A percentile compares a stretch with the other conserved stretches of the same genome.
These are phyloP conservation scores for Dicyrtomina minuta DNA, from an alignment of 2,888 invertebrate species.

Conservation along the genomic window DNA sequence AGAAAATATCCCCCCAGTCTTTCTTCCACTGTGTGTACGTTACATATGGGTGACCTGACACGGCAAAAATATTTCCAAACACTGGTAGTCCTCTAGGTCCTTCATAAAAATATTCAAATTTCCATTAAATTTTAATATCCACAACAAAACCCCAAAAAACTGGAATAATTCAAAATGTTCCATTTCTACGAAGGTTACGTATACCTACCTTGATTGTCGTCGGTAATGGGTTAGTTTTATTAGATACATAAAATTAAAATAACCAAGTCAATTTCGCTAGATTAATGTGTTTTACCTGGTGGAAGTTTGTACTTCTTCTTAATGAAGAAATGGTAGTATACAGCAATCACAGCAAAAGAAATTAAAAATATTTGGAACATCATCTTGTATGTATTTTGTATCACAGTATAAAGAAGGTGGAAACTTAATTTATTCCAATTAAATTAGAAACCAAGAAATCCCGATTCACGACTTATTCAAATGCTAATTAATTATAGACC, in stretches of 20 bases:
- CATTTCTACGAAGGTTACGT: too few species aligned
- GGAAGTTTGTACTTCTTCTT: background rate
- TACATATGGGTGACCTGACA: slow-evolving; percentile 1
- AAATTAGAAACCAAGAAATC: too few species aligned
- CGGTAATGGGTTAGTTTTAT: slow-evolving; percentile 15
- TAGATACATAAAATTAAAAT: slow-evolving; percentile 36
- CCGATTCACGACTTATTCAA: too few species aligned
- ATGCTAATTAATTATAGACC: too few species aligned
- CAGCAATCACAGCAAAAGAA: background rate
- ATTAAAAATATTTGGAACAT: background rate
- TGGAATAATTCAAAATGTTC: background rate
- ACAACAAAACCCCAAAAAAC: background rate
- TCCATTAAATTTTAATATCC: background rate
- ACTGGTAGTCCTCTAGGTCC: slow-evolving; percentile 5
- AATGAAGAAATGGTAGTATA: slow-evolving; percentile 10
- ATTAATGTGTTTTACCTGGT: slow-evolving; percentile 30
- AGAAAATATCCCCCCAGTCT: slow-evolving; percentile 13
- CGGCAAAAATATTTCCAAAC: background rate
- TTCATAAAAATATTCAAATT: background rate
- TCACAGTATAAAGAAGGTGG: too few species aligned
- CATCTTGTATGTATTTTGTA: too few species aligned
- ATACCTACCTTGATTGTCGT: too few species aligned
- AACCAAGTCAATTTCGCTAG: too few species aligned
- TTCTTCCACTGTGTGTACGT: slow-evolving; percentile 15
- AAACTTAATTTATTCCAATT: too few species aligned